phyloP scores from a whole-genome alignment of 2,113 vertebrate species.

The Raphicerus campestris region DNA sequence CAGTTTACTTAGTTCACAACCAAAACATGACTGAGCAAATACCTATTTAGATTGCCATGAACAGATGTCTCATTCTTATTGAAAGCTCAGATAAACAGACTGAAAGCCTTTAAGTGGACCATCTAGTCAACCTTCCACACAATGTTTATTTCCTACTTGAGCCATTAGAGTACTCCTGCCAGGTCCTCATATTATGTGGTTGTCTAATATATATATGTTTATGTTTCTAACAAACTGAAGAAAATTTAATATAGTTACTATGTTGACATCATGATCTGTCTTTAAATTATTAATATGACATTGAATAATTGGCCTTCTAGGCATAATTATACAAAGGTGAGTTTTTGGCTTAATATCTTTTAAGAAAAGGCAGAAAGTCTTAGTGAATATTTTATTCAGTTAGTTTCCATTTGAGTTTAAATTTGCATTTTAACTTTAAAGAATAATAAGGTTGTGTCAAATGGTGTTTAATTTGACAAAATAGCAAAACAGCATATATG shows the following conservation, averaged over 20 bases:
- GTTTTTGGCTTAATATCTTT: background rate
- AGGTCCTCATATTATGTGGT: background rate
- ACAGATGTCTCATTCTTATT: background rate
- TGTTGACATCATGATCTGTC: background rate
- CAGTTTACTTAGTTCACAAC: background rate
- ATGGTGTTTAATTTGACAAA: background rate
- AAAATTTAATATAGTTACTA: background rate
- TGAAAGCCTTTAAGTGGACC: background rate
- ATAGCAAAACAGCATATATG: background rate
- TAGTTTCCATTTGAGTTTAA: background rate
- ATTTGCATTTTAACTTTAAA: slow-evolving; percentile 11
- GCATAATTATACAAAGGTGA: background rate
- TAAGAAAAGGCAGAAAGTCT: background rate
- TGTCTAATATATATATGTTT: background rate
- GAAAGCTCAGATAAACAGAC: background rate
- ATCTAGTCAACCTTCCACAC: background rate
- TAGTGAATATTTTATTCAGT: background rate
- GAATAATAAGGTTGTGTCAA: background rate
- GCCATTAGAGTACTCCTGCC: background rate
- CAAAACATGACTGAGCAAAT: background rate
- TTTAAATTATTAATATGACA: background rate
- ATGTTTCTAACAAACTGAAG: background rate
- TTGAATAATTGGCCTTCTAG: background rate
- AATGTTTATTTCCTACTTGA: background rate
- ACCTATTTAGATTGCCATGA: background rate